phyloP scores from a whole-genome alignment of 2,888 invertebrate species.

The Acleris sparsana region DNA sequence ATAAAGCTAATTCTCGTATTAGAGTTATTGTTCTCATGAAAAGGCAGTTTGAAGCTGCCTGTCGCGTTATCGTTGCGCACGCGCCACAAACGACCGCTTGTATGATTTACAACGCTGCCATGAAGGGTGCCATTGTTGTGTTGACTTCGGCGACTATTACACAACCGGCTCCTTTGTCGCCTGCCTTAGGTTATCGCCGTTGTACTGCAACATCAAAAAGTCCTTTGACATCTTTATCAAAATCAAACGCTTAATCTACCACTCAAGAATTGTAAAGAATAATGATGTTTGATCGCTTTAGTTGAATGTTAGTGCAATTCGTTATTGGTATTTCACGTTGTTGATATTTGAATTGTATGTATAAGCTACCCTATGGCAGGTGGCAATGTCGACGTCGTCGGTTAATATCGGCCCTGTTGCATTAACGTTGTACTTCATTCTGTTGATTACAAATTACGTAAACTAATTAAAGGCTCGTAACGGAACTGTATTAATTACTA shows the following conservation, averaged over 20 bases:
- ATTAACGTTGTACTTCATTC: slow-evolving; percentile 22
- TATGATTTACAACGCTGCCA: slow-evolving; percentile 73
- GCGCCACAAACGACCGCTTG: slow-evolving; percentile 73
- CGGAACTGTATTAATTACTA: slow-evolving; percentile 33
- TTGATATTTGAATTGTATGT: slow-evolving; percentile 52
- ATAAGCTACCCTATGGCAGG: slow-evolving; percentile 24
- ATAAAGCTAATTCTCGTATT: slow-evolving; percentile 46
- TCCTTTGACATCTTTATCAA: slow-evolving; percentile 15
- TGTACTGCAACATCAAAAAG: slow-evolving; percentile 40
- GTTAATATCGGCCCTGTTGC: slow-evolving; percentile 21
- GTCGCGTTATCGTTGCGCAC: slow-evolving; percentile 60
- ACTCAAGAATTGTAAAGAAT: slow-evolving; percentile 15
- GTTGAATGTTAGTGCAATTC: slow-evolving; percentile 45
- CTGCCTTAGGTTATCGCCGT: slow-evolving; percentile 66
- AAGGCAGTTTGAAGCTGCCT: slow-evolving; percentile 38
- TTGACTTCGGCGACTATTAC: slow-evolving; percentile 64
- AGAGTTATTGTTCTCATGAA: slow-evolving; percentile 46
- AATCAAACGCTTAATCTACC: slow-evolving; percentile 2
- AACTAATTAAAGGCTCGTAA: slow-evolving; percentile 36
- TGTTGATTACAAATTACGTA: slow-evolving; percentile 28
- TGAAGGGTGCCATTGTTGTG: slow-evolving; percentile 72
- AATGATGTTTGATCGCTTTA: slow-evolving; percentile 42
- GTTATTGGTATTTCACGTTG: slow-evolving; percentile 68
- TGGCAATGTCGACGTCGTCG: slow-evolving; percentile 20
- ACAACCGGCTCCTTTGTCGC: slow-evolving; percentile 69